Conservation (phyloP, 2,113 vertebrate species). For the Chunga burmeisteri region DNA sequence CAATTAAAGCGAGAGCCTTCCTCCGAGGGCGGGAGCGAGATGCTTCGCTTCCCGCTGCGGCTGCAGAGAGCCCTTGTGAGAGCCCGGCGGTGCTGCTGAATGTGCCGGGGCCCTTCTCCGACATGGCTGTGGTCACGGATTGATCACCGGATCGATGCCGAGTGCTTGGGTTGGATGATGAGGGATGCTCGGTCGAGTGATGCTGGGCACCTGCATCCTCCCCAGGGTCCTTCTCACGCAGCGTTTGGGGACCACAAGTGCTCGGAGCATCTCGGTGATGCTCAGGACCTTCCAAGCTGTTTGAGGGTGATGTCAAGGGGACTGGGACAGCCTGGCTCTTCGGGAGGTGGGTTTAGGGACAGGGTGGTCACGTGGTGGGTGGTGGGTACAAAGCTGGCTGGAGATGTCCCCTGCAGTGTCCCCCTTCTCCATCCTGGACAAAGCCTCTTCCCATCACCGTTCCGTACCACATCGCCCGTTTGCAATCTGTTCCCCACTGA, state of each 20-base stretch:
- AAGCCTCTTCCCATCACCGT: neutral
- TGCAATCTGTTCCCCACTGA: neutral
- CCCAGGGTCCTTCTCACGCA: neutral
- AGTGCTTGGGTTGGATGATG: neutral
- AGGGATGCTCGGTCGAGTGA: neutral
- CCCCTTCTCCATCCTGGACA: neutral
- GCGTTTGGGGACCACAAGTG: accelerated
- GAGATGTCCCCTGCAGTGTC: neutral
- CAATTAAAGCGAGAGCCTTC: slow-evolving; percentile 52
- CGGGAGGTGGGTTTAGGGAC: neutral
- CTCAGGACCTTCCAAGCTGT: neutral
- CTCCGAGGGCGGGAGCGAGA: neutral
- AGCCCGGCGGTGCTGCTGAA: neutral
- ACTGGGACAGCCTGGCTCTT: accelerated
- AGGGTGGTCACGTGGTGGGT: neutral
- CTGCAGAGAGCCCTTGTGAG: slow-evolving; percentile 33
- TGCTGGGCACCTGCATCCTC: neutral
- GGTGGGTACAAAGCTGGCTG: neutral
- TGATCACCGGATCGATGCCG: neutral
- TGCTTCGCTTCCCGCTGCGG: neutral
- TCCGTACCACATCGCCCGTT: accelerated
- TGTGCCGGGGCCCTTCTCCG: neutral
- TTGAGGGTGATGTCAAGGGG: neutral
- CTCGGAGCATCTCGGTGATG: accelerated
- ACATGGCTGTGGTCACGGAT: neutral